Conservation (phyloP, 2,113 vertebrate species). For the Uropsilus gracilis region DNA sequence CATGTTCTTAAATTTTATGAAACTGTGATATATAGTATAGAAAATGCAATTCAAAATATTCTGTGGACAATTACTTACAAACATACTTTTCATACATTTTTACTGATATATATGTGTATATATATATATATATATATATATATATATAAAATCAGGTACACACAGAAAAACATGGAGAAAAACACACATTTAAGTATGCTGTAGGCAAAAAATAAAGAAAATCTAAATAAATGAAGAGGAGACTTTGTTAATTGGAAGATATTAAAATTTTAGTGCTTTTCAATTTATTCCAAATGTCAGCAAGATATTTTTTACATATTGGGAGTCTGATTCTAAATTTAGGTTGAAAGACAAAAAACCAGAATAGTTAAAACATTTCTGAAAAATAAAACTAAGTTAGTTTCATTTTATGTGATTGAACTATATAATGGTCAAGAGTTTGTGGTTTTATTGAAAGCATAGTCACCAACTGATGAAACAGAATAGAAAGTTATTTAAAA, state of each 20-base stretch:
- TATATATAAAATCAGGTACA: background rate
- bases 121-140: background rate
- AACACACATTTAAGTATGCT: too few species aligned
- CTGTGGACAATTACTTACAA: background rate
- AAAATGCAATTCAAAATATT: background rate
- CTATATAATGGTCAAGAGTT: background rate
- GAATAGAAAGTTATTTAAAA: background rate
- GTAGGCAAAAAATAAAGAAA: background rate
- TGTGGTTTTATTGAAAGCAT: background rate
- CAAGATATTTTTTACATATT: background rate
- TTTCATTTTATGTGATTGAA: background rate
- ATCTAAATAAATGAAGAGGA: background rate
- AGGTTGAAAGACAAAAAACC: background rate
- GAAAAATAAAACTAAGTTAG: background rate
- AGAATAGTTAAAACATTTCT: background rate
- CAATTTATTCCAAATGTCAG: background rate
- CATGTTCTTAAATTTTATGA: background rate
- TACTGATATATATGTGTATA: too few species aligned
- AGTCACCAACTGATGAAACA: background rate
- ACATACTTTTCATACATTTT: background rate
- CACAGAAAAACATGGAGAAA: background rate
- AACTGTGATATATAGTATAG: background rate
- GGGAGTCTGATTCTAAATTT: background rate
- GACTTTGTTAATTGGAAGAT: background rate
- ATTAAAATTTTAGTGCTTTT: background rate